Conservation (phyloP, 2,113 vertebrate species). For the Pelecanus crispus region DNA sequence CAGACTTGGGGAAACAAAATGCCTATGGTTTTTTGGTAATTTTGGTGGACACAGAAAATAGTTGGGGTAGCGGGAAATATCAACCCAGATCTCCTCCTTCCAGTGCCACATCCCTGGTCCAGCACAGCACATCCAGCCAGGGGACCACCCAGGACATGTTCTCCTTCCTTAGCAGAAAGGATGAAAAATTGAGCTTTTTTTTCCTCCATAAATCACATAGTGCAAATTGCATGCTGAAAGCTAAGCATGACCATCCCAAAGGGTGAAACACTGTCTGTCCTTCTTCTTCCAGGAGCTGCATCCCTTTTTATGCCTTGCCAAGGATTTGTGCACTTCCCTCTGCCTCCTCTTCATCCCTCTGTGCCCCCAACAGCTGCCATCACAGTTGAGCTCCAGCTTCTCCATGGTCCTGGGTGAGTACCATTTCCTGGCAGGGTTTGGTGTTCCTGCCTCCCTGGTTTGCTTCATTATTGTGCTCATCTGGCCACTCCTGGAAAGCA, state of each 20-base stretch:
- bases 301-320: not conserved
- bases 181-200: not conserved
- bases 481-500: not conserved
- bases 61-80: not conserved
- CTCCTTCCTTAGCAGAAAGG: not conserved
- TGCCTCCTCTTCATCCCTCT: not conserved
- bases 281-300: fast-evolving
- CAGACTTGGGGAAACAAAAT: not conserved
- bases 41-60: not conserved
- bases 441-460: not conserved
- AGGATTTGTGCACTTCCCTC: not conserved
- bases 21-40: not conserved
- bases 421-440: not conserved
- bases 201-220: not conserved
- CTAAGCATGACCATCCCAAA: not conserved
- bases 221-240: not conserved
- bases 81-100: not conserved
- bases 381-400: not conserved
- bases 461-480: not conserved
- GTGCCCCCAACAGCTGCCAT: not conserved
- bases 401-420: not conserved
- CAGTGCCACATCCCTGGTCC: not conserved
- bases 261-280: not conserved
- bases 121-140: not conserved
- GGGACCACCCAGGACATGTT: not conserved